Evolutionary conservation across 2,113 vertebrate species (phyloP), one percentile per base, ranked within the genome.

Genomic region (Dipodomys ordii): DNA sequence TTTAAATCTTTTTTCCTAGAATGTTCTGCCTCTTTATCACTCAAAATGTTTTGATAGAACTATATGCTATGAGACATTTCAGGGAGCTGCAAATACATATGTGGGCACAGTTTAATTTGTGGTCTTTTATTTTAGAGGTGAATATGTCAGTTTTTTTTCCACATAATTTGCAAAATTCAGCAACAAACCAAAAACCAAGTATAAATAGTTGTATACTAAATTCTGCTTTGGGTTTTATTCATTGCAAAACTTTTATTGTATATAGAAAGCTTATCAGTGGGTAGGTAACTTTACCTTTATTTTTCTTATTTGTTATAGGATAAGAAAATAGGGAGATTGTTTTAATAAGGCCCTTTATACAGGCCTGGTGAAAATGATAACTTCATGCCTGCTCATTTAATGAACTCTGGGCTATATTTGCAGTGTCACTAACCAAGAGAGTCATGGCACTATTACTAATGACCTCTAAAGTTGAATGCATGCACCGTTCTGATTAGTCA

Each of bases 121-220:
- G 62, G 49, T 94, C 27, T 88, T 92, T 94, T 87, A 81, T 84
- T 96, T 96, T 68, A 49, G 22, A 69, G 27, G 85, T 83, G 39
- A 67, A 46, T 23, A 27, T 69, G 25, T 92, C 65, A 44, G 6
- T 78, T 95, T 73, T 85, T 39, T 19, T 60, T 72, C 30, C 30
- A 69, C 57, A 80, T 88, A 62, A 83, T 92, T 95, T 91, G 82
- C 19, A 74, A 72, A 30, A 92, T 95, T 32, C 85, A 85, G 44
- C 30, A 93, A 19, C 30, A 83, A 16, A 87, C 30, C 39, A 49
- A 46, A 94, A 74, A 53, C 81, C 60, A 88, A 10, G 79, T 87
- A 25, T 64, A 15, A 83, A 27, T 72, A 67, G 15, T 67, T 89
- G 69, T 87, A 4, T 64, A 46, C 28, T 69, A 80, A 96, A 74